Evolutionary conservation across 2,888 invertebrate species (phyloP).

Genomic region (Hypomecis atomaria): DNA sequence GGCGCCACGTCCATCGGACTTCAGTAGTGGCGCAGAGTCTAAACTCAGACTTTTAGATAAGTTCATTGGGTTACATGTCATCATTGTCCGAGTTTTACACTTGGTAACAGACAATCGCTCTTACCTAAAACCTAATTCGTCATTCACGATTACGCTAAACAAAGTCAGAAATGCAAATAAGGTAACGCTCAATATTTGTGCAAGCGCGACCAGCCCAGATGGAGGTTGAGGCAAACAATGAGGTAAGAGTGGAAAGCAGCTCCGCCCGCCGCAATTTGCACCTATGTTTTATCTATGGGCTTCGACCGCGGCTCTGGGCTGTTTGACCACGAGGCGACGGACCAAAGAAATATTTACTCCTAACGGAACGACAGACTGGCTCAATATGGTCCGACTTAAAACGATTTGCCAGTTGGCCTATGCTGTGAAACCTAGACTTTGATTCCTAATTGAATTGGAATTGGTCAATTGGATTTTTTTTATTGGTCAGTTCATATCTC

Average conservation of each 20-base stretch:
- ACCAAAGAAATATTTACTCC: no score
- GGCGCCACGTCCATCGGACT: no score
- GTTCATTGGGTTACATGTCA: no score
- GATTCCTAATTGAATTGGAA: no score
- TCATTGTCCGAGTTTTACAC: background rate
- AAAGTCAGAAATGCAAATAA: conserved; percentile 38
- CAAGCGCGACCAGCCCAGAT: conserved; percentile 53
- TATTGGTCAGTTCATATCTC: no score
- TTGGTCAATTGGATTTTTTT: no score
- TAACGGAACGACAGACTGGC: no score
- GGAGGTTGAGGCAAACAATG: conserved; percentile 56
- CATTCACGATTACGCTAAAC: conserved; percentile 16
- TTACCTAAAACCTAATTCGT: conserved; percentile 13
- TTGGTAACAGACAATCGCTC: background rate
- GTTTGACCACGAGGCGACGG: background rate
- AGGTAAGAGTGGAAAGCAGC: conserved; percentile 57
- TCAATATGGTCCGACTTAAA: no score
- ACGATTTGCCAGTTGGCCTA: no score
- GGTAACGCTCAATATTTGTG: conserved; percentile 47
- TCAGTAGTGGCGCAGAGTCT: no score
- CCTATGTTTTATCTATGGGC: conserved; percentile 29
- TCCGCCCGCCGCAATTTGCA: conserved; percentile 41
- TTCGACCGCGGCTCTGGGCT: background rate
- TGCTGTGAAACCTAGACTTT: no score
- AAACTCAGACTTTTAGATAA: no score